A percentile compares a stretch with the other conserved stretches of the same genome.
These are phyloP conservation scores for Chymomyza amoena DNA, from an alignment of 2,888 invertebrate genomes.

Conservation along the genomic window DNA sequence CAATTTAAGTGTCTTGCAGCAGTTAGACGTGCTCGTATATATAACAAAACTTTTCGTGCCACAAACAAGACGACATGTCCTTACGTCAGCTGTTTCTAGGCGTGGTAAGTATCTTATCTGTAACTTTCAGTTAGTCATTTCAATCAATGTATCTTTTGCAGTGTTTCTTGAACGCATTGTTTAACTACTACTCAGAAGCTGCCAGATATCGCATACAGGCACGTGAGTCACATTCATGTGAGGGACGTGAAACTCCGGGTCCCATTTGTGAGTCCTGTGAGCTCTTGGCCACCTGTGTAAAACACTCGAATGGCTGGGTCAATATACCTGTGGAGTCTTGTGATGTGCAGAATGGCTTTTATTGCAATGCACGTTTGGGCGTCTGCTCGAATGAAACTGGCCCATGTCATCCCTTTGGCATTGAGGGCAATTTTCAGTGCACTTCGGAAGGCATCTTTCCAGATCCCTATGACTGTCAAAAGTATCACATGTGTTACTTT, in stretches of 20 bases:
- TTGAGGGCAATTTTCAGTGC: conserved; percentile 77
- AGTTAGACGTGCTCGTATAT: conserved; percentile 41
- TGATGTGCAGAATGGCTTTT: conserved; percentile 74
- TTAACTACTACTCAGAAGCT: conserved; percentile 8
- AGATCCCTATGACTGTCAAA: conserved; percentile 78
- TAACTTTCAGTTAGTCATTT: not conserved
- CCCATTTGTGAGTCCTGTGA: conserved; percentile 77
- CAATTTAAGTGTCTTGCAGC: conserved; percentile 33
- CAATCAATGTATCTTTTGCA: conserved; percentile 1
- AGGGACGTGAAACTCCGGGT: conserved; percentile 72
- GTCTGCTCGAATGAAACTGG: conserved; percentile 76
- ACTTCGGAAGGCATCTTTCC: conserved; percentile 77
- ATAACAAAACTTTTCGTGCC: conserved; percentile 13
- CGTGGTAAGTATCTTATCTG: conserved; percentile 35
- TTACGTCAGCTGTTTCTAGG: conserved; percentile 25
- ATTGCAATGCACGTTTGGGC: conserved; percentile 73
- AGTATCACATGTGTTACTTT: conserved; percentile 78
- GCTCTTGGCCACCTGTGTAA: conserved; percentile 76
- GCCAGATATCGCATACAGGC: conserved; percentile 57
- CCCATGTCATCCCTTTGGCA: conserved; percentile 77
- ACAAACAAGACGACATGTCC: conserved; percentile 37
- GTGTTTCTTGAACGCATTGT: conserved; percentile 36
- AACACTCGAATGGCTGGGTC: conserved; percentile 75
- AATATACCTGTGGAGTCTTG: conserved; percentile 78
- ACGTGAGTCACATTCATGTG: conserved; percentile 75